These are phyloP conservation scores for Amaurobius ferox DNA, from an alignment of 2,888 invertebrate genomes.

Conservation along the genomic window DNA sequence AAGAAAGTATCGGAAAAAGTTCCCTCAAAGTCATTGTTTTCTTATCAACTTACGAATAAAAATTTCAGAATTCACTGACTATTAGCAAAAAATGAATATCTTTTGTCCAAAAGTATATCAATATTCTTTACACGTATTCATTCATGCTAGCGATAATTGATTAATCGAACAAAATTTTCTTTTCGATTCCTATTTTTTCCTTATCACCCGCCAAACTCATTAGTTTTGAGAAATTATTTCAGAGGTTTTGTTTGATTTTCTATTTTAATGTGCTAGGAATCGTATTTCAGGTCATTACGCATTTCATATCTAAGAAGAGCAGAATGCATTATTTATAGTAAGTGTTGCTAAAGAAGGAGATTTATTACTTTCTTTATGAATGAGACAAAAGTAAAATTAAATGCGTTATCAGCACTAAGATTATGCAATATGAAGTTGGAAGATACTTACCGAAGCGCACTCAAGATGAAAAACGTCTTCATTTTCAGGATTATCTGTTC, in stretches of 20 bases:
- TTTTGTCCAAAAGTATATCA: not conserved
- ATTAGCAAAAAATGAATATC: not conserved
- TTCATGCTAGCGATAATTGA: not conserved
- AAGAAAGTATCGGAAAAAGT: not conserved
- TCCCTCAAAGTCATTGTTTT: not conserved
- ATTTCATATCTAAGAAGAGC: not conserved
- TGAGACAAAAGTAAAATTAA: too few species aligned
- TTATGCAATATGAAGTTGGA: too few species aligned
- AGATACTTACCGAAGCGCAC: too few species aligned
- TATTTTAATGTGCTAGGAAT: not conserved
- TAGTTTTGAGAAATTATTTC: not conserved
- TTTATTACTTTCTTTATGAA: too few species aligned
- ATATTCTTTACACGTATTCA: not conserved
- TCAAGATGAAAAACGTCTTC: too few species aligned
- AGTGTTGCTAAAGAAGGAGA: too few species aligned
- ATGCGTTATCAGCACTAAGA: too few species aligned
- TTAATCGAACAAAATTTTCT: not conserved
- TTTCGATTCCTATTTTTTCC: not conserved
- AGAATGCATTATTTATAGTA: too few species aligned
- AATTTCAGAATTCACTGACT: not conserved
- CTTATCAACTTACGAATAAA: not conserved
- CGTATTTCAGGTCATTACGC: not conserved
- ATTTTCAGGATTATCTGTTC: too few species aligned
- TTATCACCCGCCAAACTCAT: not conserved
- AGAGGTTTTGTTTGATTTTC: not conserved